These are phyloP conservation scores for Polylopha cassiicola DNA, from an alignment of 2,888 invertebrate species.

Conservation along the genomic window DNA sequence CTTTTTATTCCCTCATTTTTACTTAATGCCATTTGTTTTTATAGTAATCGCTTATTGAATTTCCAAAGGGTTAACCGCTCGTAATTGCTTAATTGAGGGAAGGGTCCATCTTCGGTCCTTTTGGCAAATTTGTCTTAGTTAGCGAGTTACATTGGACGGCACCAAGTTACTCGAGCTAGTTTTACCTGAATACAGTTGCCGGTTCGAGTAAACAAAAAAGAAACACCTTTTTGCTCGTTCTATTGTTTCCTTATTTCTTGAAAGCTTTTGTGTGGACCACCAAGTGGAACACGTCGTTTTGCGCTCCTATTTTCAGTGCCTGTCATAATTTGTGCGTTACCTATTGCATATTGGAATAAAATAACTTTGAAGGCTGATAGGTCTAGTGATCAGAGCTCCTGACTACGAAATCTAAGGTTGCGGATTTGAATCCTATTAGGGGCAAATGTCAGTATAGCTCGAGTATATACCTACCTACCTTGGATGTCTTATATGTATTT, in stretches of 20 bases:
- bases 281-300: constrained; percentile 12
- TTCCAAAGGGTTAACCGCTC: constrained; percentile 43
- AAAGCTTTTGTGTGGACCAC: constrained; percentile 30
- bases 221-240: constrained; percentile 24
- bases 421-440: too few species aligned
- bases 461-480: too few species aligned
- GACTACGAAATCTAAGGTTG: too few species aligned
- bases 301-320: constrained; percentile 15
- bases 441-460: too few species aligned
- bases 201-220: constrained; percentile 26
- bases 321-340: too few species aligned
- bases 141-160: constrained; percentile 36
- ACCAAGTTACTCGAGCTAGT: constrained; percentile 28
- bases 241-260: constrained; percentile 29
- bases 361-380: too few species aligned
- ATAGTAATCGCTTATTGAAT: constrained; percentile 44
- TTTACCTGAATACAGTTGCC: constrained; percentile 17
- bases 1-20: constrained; percentile 21
- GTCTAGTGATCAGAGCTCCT: too few species aligned
- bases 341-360: too few species aligned
- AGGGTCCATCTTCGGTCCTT: constrained; percentile 45
- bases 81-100: constrained; percentile 50
- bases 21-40: constrained; percentile 31
- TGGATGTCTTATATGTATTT: too few species aligned
- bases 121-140: constrained; percentile 45